phyloP scores from a whole-genome alignment of 92 coral and sea anemone genomes.

The Palythoa grandiflora region DNA sequence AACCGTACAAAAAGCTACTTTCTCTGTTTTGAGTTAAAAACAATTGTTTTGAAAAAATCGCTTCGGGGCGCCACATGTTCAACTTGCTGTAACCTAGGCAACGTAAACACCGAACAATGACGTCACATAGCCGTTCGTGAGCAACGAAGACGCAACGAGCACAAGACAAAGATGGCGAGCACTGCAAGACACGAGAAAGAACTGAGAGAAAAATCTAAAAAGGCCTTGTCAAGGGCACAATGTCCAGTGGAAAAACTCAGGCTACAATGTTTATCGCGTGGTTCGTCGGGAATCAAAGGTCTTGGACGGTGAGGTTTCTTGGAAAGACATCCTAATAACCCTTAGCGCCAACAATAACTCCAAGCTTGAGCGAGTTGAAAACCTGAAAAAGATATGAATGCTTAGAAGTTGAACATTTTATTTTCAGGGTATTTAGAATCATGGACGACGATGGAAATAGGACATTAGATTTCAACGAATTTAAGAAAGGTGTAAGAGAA shows the following conservation, averaged over 20 bases:
- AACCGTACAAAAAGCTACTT: too few relatives aligned
- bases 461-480: conserved; percentile 87
- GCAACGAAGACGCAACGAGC: conserved; percentile 44
- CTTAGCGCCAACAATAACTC: not conserved
- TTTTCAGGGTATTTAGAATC: conserved; percentile 86
- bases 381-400: not conserved
- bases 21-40: too few relatives aligned
- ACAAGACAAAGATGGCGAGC: conserved; percentile 86
- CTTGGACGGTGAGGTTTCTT: conserved; percentile 82
- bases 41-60: not conserved
- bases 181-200: conserved; percentile 90
- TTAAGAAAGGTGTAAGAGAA: conserved; percentile 92
- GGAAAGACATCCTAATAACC: not conserved
- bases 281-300: conserved; percentile 97
- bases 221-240: conserved; percentile 61
- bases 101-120: conserved; percentile 69
- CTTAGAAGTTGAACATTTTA: not conserved
- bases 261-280: conserved; percentile 89
- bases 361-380: not conserved
- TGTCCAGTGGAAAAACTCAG: conserved; percentile 89
- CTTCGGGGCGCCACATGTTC: conserved; percentile 9
- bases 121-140: conserved; percentile 63
- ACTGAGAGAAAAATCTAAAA: conserved; percentile 86
- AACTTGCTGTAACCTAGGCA: conserved; percentile 52
- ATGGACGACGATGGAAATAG: conserved; percentile 97